A percentile compares a stretch with the other conserved stretches of the same genome.
phyloP scores from a whole-genome alignment of 2,888 invertebrate species.

The Gymnoscelis rufifasciata region DNA sequence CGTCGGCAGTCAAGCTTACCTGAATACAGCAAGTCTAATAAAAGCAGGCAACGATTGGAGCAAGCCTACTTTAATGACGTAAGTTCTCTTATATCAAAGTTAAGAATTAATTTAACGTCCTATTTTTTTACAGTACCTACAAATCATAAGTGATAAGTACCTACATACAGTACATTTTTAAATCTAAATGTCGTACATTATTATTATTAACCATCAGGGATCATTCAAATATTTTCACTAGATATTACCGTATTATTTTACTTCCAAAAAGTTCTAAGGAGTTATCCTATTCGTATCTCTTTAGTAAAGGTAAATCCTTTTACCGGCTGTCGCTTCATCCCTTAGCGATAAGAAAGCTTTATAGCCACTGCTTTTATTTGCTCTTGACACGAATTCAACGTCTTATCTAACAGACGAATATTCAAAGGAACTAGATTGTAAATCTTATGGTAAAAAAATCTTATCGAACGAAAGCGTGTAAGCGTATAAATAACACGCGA shows the following conservation, averaged over 20 bases:
- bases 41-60: conserved; percentile 61
- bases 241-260: neutral
- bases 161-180: neutral
- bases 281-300: conserved; percentile 10
- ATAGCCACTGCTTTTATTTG: conserved; percentile 61
- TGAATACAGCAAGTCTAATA: conserved; percentile 66
- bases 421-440: conserved; percentile 32
- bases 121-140: neutral
- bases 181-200: no score
- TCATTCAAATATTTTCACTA: no score
- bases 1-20: conserved; percentile 73
- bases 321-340: conserved; percentile 38
- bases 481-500: conserved; percentile 28
- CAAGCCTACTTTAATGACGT: conserved; percentile 72
- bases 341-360: conserved; percentile 61
- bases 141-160: neutral
- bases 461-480: conserved; percentile 18
- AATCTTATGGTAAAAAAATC: conserved; percentile 19
- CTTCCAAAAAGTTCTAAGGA: neutral
- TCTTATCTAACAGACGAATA: conserved; percentile 51
- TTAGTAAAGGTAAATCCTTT: conserved; percentile 48
- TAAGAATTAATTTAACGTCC: neutral
- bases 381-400: conserved; percentile 56
- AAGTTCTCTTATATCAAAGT: conserved; percentile 36
- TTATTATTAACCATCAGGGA: no score